Evolutionary conservation across 2,888 invertebrate genomes (phyloP), one percentile per base, ranked within the genome.

Genomic region (Noctua fimbriata): DNA sequence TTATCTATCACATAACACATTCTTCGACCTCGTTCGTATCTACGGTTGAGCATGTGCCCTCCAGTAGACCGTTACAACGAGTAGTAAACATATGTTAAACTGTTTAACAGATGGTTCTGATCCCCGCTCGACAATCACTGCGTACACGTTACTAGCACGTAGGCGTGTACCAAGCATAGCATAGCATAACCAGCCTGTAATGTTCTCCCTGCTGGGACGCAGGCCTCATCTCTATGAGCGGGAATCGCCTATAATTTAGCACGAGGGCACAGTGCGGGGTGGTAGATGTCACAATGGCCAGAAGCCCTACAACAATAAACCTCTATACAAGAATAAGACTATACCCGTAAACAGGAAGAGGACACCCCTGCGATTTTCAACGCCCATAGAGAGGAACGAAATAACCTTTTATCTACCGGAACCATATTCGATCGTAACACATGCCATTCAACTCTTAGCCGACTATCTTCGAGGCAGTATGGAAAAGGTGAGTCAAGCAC

Each of bases 1-100:
- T 65, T 28, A 60, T 75, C 71, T 32, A 78, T 75, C 86, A 72
- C 73, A 65, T 74, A 47, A 60, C 52, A 67, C 71, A 87, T 80
- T 72, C 60, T 58, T 76, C 32, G 71, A 72, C 6, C 65, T 66
- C 69, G 67, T 67, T 67, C 44, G n/a, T 63, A n/a, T 63, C 36
- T n/a, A 63, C 36, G 63, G 55, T 41, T 36, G 44, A 60, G 44
- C n/a, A 55, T 55, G 63, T 63, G 44, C 52, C 36, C n/a, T 63
- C 0, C 5, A 3, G 14, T 21, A 47, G 28, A 72, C 79, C 71
- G 84, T 47, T 67, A 84, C 12, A 47, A 16, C 47, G 55, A 81
- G 16, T 32, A 21, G 12, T 60, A 16, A 76, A 66, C 76, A 83
- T 32, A 82, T 82, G 82, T 47, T 70, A 44, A 44, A 66, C 58